phyloP scores from a whole-genome alignment of 2,797 vertebrate species.

The Alfaro cultratus region DNA sequence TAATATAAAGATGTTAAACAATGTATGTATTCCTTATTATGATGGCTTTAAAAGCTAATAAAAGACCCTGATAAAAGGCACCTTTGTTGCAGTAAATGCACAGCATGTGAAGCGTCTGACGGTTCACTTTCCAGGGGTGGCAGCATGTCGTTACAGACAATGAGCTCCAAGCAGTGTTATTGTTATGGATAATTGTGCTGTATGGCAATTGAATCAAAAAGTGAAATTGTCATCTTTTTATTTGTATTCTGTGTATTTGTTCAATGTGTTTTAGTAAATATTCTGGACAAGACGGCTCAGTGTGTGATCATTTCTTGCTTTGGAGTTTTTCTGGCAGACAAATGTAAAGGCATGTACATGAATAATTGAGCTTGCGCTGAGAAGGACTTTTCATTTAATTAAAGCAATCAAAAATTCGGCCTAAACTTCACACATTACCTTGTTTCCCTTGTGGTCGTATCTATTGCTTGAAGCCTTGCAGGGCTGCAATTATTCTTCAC shows the following conservation, averaged over 20 bases:
- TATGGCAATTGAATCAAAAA: slow-evolving; percentile 78
- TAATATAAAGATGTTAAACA: slow-evolving; percentile 85
- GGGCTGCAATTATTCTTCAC: slow-evolving; percentile 40
- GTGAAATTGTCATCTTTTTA: slow-evolving; percentile 84
- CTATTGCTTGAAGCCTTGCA: slow-evolving; percentile 12
- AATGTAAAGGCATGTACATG: background rate
- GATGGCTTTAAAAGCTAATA: slow-evolving; percentile 85
- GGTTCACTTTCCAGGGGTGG: slow-evolving; percentile 67
- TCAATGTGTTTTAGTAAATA: slow-evolving; percentile 99
- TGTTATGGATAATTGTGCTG: slow-evolving; percentile 77
- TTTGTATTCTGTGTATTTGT: slow-evolving; percentile 93
- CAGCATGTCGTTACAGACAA: slow-evolving; percentile 69
- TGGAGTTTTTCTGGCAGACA: background rate
- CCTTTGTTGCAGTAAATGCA: slow-evolving; percentile 78
- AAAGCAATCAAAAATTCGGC: background rate
- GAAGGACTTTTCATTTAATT: slow-evolving; percentile 16
- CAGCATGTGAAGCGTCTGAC: slow-evolving; percentile 78
- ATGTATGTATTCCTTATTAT: slow-evolving; percentile 82
- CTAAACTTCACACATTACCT: slow-evolving; percentile 4
- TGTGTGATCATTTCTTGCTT: slow-evolving; percentile 3
- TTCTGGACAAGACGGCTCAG: slow-evolving; percentile 81
- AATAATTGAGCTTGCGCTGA: slow-evolving; percentile 11
- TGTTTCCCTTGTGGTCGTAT: slow-evolving; percentile 1
- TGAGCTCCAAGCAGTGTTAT: slow-evolving; percentile 72
- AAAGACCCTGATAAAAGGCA: slow-evolving; percentile 79